phyloP scores from a whole-genome alignment of 2,888 invertebrate species.

The Proisotoma minuta region DNA sequence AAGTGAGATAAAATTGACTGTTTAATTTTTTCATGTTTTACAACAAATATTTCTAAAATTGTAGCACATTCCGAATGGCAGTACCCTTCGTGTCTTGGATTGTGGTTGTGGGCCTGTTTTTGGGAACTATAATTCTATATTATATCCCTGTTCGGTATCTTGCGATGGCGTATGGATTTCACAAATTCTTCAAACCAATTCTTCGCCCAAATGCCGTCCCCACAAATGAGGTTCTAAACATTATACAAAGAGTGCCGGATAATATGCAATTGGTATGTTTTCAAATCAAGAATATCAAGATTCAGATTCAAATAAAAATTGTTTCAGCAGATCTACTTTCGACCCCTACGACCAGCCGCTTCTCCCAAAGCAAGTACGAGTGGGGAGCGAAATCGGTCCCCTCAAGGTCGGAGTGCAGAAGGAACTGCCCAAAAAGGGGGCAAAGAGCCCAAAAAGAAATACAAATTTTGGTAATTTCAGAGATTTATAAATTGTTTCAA shows the following conservation, averaged over 20 bases:
- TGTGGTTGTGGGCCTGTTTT: conserved; percentile 39
- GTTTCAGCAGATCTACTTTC: neutral
- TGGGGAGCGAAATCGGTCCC: conserved; percentile 31
- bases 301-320: no score
- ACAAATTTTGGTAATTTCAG: conserved; percentile 48
- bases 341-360: conserved; percentile 26
- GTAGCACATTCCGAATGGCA: conserved; percentile 44
- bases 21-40: neutral
- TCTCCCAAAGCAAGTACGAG: conserved; percentile 28
- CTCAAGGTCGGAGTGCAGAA: conserved; percentile 29
- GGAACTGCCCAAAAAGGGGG: neutral
- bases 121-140: conserved; percentile 43
- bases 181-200: conserved; percentile 44
- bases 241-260: conserved; percentile 45
- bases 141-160: conserved; percentile 44
- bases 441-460: conserved; percentile 44
- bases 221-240: conserved; percentile 46
- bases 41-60: neutral
- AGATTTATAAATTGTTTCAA: no score
- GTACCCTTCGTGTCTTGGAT: conserved; percentile 47
- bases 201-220: conserved; percentile 40
- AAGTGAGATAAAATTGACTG: conserved; percentile 63
- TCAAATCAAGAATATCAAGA: neutral
- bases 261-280: conserved; percentile 44
- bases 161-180: conserved; percentile 47